Evolutionary conservation across 2,888 invertebrate genomes (phyloP).

Genomic region (Cloeon dipterum): DNA sequence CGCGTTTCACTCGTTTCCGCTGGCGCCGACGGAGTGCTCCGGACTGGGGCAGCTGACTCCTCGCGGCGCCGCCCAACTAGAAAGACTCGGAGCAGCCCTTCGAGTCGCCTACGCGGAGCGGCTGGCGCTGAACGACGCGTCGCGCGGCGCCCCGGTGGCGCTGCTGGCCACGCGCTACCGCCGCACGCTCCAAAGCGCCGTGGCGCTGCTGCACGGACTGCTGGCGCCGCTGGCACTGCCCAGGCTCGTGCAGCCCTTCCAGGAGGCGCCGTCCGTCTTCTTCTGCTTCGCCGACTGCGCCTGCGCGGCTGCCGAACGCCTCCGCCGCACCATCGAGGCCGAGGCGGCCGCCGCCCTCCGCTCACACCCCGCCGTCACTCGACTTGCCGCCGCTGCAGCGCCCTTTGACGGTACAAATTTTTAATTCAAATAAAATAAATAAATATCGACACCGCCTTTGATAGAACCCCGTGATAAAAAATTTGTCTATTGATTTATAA

Average conservation of each 20-base stretch:
- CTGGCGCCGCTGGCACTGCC: slow-evolving; percentile 23
- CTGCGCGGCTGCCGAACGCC: slow-evolving; percentile 41
- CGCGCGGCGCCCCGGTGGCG: slow-evolving; percentile 19
- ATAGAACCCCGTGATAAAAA: too few relatives aligned
- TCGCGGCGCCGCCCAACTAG: slow-evolving; percentile 56
- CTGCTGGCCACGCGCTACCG: slow-evolving; percentile 65
- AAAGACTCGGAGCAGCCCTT: slow-evolving; percentile 50
- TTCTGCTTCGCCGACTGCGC: slow-evolving; percentile 75
- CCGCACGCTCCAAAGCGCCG: slow-evolving; percentile 75
- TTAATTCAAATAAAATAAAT: too few relatives aligned
- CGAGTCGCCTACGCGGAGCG: slow-evolving; percentile 29
- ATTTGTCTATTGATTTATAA: too few relatives aligned
- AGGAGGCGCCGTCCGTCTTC: slow-evolving; percentile 56
- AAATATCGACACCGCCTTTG: too few relatives aligned
- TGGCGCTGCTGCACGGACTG: slow-evolving; percentile 52
- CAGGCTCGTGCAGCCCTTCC: slow-evolving; percentile 32
- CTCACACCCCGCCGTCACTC: slow-evolving; percentile 49
- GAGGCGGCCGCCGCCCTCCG: slow-evolving; percentile 28
- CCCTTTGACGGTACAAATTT: too few relatives aligned
- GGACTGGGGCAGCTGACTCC: slow-evolving; percentile 40
- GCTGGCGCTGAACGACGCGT: slow-evolving; percentile 16
- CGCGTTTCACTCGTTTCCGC: slow-evolving; percentile 63
- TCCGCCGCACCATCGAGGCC: slow-evolving; percentile 21
- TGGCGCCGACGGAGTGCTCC: background rate
- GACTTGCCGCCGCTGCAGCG: too few relatives aligned